Evolutionary conservation across 2,797 vertebrate species (phyloP), one percentile per base, ranked within the genome.

Genomic region (Xenopus petersii): DNA sequence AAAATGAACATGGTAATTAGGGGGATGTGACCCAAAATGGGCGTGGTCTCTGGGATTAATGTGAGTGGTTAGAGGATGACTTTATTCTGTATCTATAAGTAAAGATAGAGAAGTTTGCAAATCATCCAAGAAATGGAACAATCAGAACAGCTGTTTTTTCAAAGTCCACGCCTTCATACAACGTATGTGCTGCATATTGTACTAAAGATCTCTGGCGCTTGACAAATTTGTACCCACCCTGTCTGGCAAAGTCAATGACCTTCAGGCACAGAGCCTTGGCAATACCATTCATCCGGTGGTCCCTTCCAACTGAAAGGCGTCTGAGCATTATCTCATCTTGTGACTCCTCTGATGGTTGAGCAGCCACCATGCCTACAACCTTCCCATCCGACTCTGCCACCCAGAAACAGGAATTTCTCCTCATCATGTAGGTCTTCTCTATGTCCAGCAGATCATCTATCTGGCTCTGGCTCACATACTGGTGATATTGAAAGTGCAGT

Each of bases 81-180:
- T 51, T 51, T 58, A 77, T 62, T 12, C 70, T 54, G 15, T 79
- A 84, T 59, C 64, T 63, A 64, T 83, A 86, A 65, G 83, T 82
- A 75, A 74, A 75, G 46, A 86, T 77, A 61, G 81, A 62, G 16
- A 85, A 81, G 5, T 79, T 64, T 13, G 81, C 75, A 6, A 84
- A 36, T 69, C 71, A 80, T 46, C 79, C 81, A 13, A 74, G 62
- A 42, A 81, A 21, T 4, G 78, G 80, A 75, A 76, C 77, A 9
- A 81, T 36, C 63, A 81, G 70, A 11, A 81, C 74, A 1, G 69
- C 30, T 0, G 10, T 81, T 26, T 77, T 84, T 51, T 12, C 54
- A 58, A 91, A 92, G 30, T 86, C 88, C 56, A 90, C 2, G 10
- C 15, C 5, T 33, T 81, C 62, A 11, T 90, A 90, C 6, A 89